Percentiles rank a stretch among this genome's conserved stretches.
Evolutionary conservation across 2,888 invertebrate species (phyloP).

Genomic region (Cancer borealis): DNA sequence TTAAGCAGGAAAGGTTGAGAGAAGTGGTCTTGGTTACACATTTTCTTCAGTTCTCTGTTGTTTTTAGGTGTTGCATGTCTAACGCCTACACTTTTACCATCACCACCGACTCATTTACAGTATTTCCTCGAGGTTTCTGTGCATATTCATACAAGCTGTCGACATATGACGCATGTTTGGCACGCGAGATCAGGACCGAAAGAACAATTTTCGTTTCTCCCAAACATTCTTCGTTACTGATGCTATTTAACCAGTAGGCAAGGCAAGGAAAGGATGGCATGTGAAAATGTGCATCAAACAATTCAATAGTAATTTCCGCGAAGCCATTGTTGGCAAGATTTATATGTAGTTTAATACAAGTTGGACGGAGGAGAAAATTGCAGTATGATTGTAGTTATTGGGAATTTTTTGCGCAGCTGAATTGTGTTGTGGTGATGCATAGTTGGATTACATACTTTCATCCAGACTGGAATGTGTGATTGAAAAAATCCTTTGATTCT

Average conservation of each 20-base stretch:
- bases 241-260: background rate
- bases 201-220: background rate
- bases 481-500: background rate
- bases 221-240: background rate
- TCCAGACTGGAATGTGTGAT: background rate
- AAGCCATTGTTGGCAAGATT: background rate
- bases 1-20: background rate
- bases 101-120: background rate
- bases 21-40: background rate
- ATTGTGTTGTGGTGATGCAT: background rate
- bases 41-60: no score
- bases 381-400: background rate
- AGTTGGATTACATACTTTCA: background rate
- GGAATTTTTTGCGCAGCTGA: background rate
- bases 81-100: background rate
- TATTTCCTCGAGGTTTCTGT: background rate
- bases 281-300: background rate
- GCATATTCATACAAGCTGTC: background rate
- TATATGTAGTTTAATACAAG: background rate
- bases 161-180: background rate
- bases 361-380: background rate
- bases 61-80: no score
- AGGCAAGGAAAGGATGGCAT: background rate
- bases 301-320: background rate
- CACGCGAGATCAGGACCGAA: background rate